Evolutionary conservation across 2,113 vertebrate genomes (phyloP).

Genomic region (Lycocorax pyrrhopterus): DNA sequence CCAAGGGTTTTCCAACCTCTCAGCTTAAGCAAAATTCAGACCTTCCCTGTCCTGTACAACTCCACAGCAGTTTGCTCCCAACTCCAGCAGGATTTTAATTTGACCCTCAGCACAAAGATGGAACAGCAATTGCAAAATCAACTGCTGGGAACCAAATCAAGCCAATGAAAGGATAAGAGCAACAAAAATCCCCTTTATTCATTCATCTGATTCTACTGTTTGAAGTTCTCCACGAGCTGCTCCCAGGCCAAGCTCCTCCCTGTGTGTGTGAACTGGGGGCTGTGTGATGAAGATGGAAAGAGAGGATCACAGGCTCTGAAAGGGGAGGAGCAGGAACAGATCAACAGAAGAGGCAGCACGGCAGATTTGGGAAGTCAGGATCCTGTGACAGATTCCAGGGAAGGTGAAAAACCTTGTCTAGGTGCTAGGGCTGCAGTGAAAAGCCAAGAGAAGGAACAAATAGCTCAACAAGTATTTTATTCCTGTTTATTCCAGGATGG

Average conservation of each 20-base stretch:
- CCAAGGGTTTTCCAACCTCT: not conserved
- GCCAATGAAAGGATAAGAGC: constrained; percentile 29
- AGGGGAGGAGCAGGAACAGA: not conserved
- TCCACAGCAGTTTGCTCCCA: not conserved
- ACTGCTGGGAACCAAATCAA: not conserved
- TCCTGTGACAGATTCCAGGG: not conserved
- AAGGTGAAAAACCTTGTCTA: not conserved
- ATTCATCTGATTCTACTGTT: not conserved
- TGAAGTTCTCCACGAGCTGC: not conserved
- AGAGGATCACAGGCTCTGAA: not conserved
- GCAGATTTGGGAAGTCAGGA: not conserved
- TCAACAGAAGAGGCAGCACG: not conserved
- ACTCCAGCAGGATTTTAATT: not conserved
- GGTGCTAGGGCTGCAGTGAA: not conserved
- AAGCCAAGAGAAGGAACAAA: not conserved
- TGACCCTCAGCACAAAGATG: not conserved
- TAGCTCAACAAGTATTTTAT: not conserved
- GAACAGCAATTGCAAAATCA: not conserved
- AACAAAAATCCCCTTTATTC: constrained; percentile 52
- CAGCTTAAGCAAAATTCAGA: not conserved
- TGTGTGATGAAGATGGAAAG: not conserved
- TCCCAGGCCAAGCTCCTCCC: constrained; percentile 7
- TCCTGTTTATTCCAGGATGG: not conserved
- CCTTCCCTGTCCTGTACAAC: not conserved
- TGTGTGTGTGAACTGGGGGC: not conserved